Percentiles rank a stretch among this genome's conserved stretches.
phyloP scores from a whole-genome alignment of 2,797 vertebrate genomes.

The Cygnus olor region DNA sequence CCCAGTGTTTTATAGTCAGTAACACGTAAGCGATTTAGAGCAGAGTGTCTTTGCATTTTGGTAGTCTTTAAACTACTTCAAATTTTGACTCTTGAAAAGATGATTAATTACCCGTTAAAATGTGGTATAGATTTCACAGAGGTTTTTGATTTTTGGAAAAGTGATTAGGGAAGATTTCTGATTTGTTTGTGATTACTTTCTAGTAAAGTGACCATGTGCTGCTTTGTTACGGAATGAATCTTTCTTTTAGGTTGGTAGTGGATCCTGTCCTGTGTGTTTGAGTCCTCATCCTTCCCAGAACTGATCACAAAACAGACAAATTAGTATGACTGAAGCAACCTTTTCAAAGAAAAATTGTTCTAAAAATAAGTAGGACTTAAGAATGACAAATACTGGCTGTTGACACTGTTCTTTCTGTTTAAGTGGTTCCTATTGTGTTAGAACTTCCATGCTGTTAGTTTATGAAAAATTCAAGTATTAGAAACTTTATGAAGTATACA shows the following conservation, averaged over 20 bases:
- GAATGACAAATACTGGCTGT: conserved; percentile 11
- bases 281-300: neutral
- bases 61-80: neutral
- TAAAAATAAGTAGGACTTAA: neutral
- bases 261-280: neutral
- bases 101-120: neutral
- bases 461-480: conserved; percentile 53
- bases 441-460: conserved; percentile 51
- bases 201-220: neutral
- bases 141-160: neutral
- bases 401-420: conserved; percentile 43
- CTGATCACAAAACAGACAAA: neutral
- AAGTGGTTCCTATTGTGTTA: conserved; percentile 24
- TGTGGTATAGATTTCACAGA: neutral
- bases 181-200: neutral
- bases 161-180: neutral
- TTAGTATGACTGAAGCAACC: neutral
- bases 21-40: neutral
- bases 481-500: conserved; percentile 34
- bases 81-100: neutral
- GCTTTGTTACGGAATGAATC: conserved; percentile 36
- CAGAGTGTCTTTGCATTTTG: neutral
- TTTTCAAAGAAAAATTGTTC: neutral
- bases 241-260: neutral
- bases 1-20: neutral